A percentile compares a stretch with the other conserved stretches of the same genome.
Conservation (phyloP, 1,140 invertebrate species). For the Megalopta genalis region DNA sequence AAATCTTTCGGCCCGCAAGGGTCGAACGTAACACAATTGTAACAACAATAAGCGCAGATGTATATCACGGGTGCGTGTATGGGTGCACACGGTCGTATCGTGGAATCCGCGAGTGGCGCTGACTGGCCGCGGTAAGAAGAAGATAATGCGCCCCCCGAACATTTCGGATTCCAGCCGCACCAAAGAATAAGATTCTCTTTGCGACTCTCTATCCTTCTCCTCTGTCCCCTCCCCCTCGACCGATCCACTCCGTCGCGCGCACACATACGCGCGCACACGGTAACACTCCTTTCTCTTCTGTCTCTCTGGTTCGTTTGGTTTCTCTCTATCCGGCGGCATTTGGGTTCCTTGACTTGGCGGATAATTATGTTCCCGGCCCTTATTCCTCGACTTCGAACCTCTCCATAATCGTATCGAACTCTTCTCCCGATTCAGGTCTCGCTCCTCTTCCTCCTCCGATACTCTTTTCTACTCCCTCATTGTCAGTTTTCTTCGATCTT, state of each 20-base stretch:
- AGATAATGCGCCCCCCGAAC: slow-evolving; percentile 62
- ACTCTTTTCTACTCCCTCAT: slow-evolving; percentile 32
- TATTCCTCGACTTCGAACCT: slow-evolving; percentile 57
- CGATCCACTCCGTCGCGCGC: slow-evolving; percentile 5
- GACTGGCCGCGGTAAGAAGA: slow-evolving; percentile 58
- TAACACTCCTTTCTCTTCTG: background rate
- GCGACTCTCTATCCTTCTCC: background rate
- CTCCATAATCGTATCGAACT: slow-evolving; percentile 55
- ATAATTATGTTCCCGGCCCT: slow-evolving; percentile 61
- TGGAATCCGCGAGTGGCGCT: slow-evolving; percentile 61
- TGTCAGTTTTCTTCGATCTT: slow-evolving; percentile 26
- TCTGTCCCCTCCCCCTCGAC: background rate
- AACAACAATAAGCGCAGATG: no score
- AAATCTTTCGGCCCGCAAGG: background rate
- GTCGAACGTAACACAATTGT: slow-evolving; percentile 19
- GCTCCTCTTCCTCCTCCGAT: background rate
- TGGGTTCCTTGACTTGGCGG: slow-evolving; percentile 55
- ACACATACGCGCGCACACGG: no score
- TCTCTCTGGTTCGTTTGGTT: background rate
- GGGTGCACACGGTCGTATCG: slow-evolving; percentile 30
- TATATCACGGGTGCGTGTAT: background rate
- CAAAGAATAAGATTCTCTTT: slow-evolving; percentile 58
- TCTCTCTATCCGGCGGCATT: slow-evolving; percentile 27
- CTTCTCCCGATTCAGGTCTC: slow-evolving; percentile 31
- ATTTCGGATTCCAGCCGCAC: slow-evolving; percentile 63